Base-by-base conservation (phyloP, 1,140 invertebrate genomes). In the Odontomachus brunneus region DNA sequence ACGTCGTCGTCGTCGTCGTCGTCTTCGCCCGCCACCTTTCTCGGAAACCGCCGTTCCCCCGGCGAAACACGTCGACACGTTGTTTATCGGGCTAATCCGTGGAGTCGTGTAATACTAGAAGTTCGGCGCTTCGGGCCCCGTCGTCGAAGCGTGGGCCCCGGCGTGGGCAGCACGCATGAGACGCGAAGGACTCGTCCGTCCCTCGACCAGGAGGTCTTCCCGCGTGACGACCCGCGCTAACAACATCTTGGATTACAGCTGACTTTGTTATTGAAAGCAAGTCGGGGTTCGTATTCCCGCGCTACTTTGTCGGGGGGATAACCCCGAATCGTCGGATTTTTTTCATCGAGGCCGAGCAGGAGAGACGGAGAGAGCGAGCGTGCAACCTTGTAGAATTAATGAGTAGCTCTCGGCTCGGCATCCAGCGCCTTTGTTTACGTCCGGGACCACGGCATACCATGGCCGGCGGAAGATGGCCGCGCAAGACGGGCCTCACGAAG, bases 91-190 rank as follows among this genome's bases (percentile, higher is more conserved):
- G 15, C n/a, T 72, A 73, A 75, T 73, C 71, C 69, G 29, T 33
- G 53, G 38, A 63, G 48, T 49, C 33, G 69, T 84, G 84, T 84
- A 81, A 86, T 69, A 84, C 83, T 84, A 86, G 82, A 84, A 85
- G 83, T 73, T 82, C 59, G 44, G 48, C 84, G 49, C 48, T 59
- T 51, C 78, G 15, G 53, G 22, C 48, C 76, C 49, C 22, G n/a
- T n/a, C n/a, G n/a, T n/a, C n/a, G n/a, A n/a, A n/a, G n/a, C n/a
- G n/a, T n/a, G 7, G 29, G 17, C 22, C 62, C 29, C 48, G 24
- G 5, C 44, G 33, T 78, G 33, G 33, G 65, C 29, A 33, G 65
- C 29, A 33, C 19, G 65, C 29, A 63, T 33, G 69, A 66, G 33
- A 67, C 60, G 51, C 59, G 26, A 11, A 44, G 60, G 15, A 38